Evolutionary conservation across 2,797 vertebrate species (phyloP).

Genomic region (Podarcis siculus): DNA sequence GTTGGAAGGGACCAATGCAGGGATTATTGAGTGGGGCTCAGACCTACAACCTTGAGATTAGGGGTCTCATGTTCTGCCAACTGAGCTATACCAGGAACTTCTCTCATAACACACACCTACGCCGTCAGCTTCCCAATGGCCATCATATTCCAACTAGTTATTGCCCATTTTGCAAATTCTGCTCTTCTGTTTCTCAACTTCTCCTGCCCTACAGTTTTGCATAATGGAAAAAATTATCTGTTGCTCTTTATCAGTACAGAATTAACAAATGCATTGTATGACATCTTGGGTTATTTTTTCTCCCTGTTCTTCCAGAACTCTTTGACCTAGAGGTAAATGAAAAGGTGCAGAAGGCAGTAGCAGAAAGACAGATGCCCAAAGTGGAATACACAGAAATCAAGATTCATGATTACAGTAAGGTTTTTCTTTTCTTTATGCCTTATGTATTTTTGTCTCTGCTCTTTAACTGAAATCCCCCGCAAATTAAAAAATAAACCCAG

Average conservation of each 20-base stretch:
- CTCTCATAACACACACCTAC: neutral
- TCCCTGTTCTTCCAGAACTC: constrained; percentile 81
- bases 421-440: neutral
- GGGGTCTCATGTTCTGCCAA: no score
- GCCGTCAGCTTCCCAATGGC: neutral
- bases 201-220: neutral
- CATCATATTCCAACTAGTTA: neutral
- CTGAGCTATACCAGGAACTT: neutral
- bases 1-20: no score
- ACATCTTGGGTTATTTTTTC: neutral
- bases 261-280: neutral
- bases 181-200: no score
- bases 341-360: constrained; percentile 80
- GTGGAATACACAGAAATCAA: constrained; percentile 86
- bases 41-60: no score
- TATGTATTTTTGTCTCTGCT: neutral
- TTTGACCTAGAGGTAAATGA: constrained; percentile 91
- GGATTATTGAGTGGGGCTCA: no score
- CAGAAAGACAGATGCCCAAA: constrained; percentile 91
- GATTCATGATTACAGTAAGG: constrained; percentile 92
- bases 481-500: neutral
- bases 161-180: neutral
- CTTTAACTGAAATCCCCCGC: neutral
- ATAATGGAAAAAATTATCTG: neutral
- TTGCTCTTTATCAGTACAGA: neutral